Evolutionary conservation across 2,113 vertebrate species (phyloP), one percentile per base, ranked within the genome.

Genomic region (Aix galericulata): DNA sequence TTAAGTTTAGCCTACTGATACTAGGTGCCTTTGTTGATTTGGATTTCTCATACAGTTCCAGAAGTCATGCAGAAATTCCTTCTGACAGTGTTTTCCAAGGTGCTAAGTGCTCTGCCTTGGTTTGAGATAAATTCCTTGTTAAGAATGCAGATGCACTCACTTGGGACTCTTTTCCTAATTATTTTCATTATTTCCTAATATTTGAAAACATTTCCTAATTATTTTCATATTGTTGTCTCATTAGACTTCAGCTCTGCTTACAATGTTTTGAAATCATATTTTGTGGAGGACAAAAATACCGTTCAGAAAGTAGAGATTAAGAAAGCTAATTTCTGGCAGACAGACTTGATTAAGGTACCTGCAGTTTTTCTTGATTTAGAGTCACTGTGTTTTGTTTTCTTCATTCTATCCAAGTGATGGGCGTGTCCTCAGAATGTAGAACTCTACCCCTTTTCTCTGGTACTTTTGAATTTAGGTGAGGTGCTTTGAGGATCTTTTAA

Each of bases 261-360:
- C 38, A 50, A 3, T 66, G 32, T 58, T 85, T 79, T 82, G 72
- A 86, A 88, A 52, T 88, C 1, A 0, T 81, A 32, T 26, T 92
- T 94, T 91, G 55, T 83, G 60, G 34, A 88, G 68, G 36, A 86
- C 17, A 85, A 79, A 44, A 75, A 59, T 55, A 6, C 20, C 86
- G 44, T 64, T 71, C 38, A 53, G 48, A 64, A 71, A 64, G 46
- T 5, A 32, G 50, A 69, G 60, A 22, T 71, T 34, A 68, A 72
- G 58, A 59, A 93, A 56, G 77, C 11, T 36, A 8, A 53, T 93
- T 94, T 71, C 79, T 94, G 68, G 12, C 59, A 91, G 79, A 25
- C 40, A 40, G 40, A 40, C 40, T 40, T 40, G 40, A 40, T 40
- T 40, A 40, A 40, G 40, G 13, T 40, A 40, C 40, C 40, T 40